Evolutionary conservation across 1,140 invertebrate genomes (phyloP), one percentile per base, ranked within the genome.

Genomic region (Dinoponera quadriceps): DNA sequence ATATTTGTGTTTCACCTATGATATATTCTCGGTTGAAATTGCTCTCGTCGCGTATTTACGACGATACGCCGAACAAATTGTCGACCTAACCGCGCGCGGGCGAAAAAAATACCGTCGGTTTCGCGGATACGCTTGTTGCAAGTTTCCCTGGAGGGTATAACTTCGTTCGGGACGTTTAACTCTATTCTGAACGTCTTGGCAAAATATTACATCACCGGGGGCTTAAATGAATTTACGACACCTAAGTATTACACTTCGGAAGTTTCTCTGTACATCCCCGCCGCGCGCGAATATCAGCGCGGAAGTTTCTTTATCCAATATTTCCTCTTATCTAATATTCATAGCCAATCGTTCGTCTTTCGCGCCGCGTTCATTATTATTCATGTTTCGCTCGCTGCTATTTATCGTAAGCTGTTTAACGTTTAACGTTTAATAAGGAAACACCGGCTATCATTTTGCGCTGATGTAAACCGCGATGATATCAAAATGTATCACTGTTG

Each of bases 221-320:
- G 59, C 65, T 73, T 63, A 74, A 82, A 74, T 82, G 68, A 82
- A 82, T 82, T 82, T 82, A 82, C 48, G 78, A 62, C 44, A 55
- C 69, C 48, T 60, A 49, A 74, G 78, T 74, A 74, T 82, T 82
- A 62, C 71, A 60, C 78, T 82, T 82, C 5, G 69, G 55, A 82
- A 82, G 68, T 82, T 82, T 82, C 33, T 62, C 33, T 62, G 38
- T 73, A 74, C 55, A 71, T 44, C 16, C 44, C 54, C 69, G 44
- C 27, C 13, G 13, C 49, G 49, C 27, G 69, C 55, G 69, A 60
- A 74, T 74, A 82, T 78, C 27, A 80, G 65, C 66, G 25, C 38
- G 51, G 22, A 69, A 71, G 49, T 80, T 80, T 80, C 75, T 80
- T 71, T 80, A 69, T 80, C 51, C 33, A 80, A 80, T 80, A 69